Conservation (phyloP, 92 coral and sea anemone species). For the Heliopora coerulea region DNA sequence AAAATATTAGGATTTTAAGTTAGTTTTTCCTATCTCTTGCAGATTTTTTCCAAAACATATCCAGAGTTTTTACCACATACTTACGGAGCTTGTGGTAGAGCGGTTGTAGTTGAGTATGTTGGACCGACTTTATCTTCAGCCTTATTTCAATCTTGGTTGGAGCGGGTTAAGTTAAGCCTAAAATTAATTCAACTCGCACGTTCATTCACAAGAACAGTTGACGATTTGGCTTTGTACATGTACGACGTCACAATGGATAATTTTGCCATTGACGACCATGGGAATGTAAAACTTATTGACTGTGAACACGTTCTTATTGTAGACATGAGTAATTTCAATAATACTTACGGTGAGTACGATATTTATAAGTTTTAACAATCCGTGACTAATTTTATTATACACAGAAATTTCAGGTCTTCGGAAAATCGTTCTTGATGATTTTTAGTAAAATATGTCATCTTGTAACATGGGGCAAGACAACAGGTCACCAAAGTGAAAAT, state of each 20-base stretch:
- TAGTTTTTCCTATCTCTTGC: neutral
- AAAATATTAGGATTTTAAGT: neutral
- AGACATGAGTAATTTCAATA: constrained; percentile 46
- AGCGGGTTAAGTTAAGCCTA: constrained; percentile 66
- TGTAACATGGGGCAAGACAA: no score
- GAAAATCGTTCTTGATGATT: no score
- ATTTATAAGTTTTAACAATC: no score
- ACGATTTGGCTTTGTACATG: constrained; percentile 75
- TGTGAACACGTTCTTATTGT: constrained; percentile 66
- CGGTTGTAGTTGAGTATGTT: constrained; percentile 67
- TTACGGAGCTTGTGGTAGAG: constrained; percentile 89
- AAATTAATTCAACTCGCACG: constrained; percentile 67
- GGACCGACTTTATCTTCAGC: constrained; percentile 59
- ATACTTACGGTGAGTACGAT: constrained; percentile 8
- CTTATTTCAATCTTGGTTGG: constrained; percentile 57
- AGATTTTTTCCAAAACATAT: constrained; percentile 70
- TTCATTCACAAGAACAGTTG: constrained; percentile 50
- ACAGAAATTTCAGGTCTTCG: no score
- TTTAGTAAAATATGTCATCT: no score
- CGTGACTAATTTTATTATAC: no score
- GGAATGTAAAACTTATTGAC: constrained; percentile 67
- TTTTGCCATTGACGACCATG: constrained; percentile 64
- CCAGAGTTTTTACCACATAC: constrained; percentile 81
- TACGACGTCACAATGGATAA: constrained; percentile 61
- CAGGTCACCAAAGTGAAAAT: no score